Conservation (phyloP, 2,113 vertebrate species). For the Spea bombifrons region DNA sequence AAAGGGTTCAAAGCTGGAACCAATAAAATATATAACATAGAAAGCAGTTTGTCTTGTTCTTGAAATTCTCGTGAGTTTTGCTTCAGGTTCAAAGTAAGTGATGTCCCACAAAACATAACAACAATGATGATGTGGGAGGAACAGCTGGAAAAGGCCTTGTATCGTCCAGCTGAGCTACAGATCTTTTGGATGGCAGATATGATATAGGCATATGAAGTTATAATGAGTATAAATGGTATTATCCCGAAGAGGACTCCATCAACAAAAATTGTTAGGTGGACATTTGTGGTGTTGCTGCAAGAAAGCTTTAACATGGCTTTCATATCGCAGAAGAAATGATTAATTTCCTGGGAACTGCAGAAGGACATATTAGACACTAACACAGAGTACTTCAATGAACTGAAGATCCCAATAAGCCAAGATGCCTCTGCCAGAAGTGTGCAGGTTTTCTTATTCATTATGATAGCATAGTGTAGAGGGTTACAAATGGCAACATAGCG, state of each 20-base stretch:
- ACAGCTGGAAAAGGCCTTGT: constrained; percentile 43
- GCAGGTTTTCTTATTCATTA: constrained; percentile 18
- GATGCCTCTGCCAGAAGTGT: constrained; percentile 5
- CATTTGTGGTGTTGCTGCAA: constrained; percentile 21
- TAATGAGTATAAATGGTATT: constrained; percentile 29
- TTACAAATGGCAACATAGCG: constrained; percentile 38
- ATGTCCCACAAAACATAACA: too few relatives aligned
- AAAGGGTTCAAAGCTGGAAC: too few relatives aligned
- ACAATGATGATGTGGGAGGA: not conserved
- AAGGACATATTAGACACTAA: constrained; percentile 43
- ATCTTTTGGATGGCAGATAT: constrained; percentile 28
- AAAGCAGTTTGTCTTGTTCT: too few relatives aligned
- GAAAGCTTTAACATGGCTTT: constrained; percentile 38
- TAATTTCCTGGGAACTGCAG: constrained; percentile 39
- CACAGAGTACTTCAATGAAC: constrained; percentile 27
- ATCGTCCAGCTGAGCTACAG: not conserved
- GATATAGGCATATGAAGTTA: constrained; percentile 35
- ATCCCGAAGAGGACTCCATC: constrained; percentile 23
- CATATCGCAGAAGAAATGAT: constrained; percentile 48
- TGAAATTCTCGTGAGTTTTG: too few relatives aligned
- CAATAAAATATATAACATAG: too few relatives aligned
- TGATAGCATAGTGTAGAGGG: constrained; percentile 37
- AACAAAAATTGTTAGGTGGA: constrained; percentile 19
- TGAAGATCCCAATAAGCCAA: constrained; percentile 39
- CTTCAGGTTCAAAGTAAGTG: too few relatives aligned